A percentile compares a stretch with the other conserved stretches of the same genome.
Evolutionary conservation across 2,888 invertebrate species (phyloP).

Genomic region (Drosophila monieri): DNA sequence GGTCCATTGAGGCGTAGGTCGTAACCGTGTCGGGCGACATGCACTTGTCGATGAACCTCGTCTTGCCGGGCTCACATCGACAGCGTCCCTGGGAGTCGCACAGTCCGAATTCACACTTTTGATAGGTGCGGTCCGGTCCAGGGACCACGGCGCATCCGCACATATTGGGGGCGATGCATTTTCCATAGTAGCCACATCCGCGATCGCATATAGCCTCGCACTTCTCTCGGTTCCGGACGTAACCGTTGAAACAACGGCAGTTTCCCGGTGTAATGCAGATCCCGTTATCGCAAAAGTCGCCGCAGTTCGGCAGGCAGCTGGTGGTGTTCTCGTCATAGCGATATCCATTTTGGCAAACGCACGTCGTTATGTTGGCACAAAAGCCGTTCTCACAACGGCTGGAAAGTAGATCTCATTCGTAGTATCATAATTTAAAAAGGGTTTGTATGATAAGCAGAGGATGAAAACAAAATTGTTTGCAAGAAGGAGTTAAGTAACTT

Average conservation of each 20-base stretch:
- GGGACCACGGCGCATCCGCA: constrained; percentile 81
- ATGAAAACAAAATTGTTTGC: too few species aligned
- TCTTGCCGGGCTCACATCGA: constrained; percentile 75
- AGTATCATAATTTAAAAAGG: too few species aligned
- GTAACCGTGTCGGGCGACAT: constrained; percentile 80
- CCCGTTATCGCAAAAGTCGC: constrained; percentile 81
- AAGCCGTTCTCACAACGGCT: constrained; percentile 84
- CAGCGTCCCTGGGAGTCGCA: constrained; percentile 76
- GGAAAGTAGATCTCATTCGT: not conserved
- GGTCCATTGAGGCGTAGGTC: constrained; percentile 77
- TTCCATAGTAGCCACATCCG: constrained; percentile 81
- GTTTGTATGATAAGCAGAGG: too few species aligned
- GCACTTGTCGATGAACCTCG: constrained; percentile 79
- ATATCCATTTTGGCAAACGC: constrained; percentile 84
- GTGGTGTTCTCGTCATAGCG: constrained; percentile 74
- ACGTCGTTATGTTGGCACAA: constrained; percentile 84
- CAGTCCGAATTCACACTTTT: constrained; percentile 66
- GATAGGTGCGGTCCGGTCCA: constrained; percentile 55
- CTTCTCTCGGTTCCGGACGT: constrained; percentile 65
- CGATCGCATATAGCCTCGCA: constrained; percentile 77
- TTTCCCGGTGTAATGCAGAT: constrained; percentile 82
- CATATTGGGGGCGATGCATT: constrained; percentile 79
- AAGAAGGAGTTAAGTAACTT: too few species aligned
- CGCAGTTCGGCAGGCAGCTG: constrained; percentile 81
- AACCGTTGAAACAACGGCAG: constrained; percentile 84